Conservation (phyloP, 2,888 invertebrate genomes). For the Noctua comes region DNA sequence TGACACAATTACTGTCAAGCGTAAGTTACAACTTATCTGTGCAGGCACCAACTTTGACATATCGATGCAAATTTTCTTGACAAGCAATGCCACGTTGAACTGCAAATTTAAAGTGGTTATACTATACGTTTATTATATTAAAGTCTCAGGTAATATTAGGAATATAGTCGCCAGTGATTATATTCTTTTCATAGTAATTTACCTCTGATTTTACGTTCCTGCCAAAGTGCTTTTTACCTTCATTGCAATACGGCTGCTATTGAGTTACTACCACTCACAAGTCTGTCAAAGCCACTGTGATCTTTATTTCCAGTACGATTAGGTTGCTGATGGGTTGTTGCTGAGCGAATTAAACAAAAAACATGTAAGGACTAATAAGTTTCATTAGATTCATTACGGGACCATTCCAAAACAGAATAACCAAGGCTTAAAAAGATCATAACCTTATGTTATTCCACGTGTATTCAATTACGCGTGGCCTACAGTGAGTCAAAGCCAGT, state of each 20-base stretch:
- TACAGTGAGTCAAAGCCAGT: not conserved
- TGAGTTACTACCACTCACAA: not conserved
- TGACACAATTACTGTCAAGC: not conserved
- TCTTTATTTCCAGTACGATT: not conserved
- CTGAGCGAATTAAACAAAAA: too few relatives aligned
- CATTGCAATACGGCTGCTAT: not conserved
- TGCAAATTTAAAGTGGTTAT: not conserved
- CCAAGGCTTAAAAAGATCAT: not conserved
- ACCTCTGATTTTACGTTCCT: not conserved
- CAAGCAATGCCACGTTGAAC: not conserved
- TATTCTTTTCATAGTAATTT: not conserved
- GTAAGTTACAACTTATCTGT: not conserved
- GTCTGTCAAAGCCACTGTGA: not conserved
- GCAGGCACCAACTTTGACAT: not conserved
- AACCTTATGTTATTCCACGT: not conserved
- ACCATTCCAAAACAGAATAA: not conserved
- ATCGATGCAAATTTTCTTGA: not conserved
- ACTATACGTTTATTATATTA: not conserved
- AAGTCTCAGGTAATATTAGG: too few relatives aligned
- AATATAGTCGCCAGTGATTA: too few relatives aligned
- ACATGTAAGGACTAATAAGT: not conserved
- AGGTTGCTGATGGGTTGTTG: not conserved
- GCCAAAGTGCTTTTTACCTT: not conserved
- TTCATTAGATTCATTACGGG: not conserved
- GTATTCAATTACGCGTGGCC: not conserved